A percentile compares a stretch with the other conserved stretches of the same genome.
Conservation (phyloP, 2,113 vertebrate species). For the Raja brachyura region DNA sequence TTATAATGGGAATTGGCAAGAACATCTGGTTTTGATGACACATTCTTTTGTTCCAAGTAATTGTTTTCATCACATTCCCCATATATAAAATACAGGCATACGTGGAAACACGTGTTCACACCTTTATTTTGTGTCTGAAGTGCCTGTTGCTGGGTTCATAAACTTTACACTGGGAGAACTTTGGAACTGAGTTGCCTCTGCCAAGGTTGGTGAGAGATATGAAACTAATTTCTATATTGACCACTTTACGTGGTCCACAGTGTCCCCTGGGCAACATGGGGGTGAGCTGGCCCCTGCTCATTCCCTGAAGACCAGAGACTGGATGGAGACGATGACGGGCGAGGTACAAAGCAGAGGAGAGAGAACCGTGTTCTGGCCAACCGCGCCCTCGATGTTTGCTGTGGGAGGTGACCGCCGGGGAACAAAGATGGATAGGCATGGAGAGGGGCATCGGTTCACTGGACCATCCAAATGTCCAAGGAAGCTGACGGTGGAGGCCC, state of each 20-base stretch:
- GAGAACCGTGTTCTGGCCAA: too few species aligned
- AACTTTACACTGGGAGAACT: neutral
- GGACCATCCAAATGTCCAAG: too few species aligned
- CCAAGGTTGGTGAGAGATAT: too few species aligned
- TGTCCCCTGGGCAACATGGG: neutral
- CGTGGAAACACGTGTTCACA: neutral
- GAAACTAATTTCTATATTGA: neutral
- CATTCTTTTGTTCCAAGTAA: neutral
- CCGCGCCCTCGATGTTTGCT: too few species aligned
- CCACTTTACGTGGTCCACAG: neutral
- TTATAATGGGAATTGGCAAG: neutral
- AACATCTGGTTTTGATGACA: neutral
- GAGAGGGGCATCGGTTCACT: too few species aligned
- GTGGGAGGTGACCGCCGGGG: too few species aligned
- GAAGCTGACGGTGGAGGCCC: too few species aligned
- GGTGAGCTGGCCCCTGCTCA: too few species aligned
- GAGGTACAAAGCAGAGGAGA: too few species aligned
- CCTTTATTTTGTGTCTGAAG: neutral
- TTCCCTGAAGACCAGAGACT: too few species aligned
- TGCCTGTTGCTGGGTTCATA: neutral
- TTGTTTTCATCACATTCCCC: neutral
- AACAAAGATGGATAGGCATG: too few species aligned
- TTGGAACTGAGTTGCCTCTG: neutral
- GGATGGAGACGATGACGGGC: too few species aligned
- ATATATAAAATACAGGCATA: neutral